These are phyloP conservation scores for Drosophila parthenogenetica DNA, from an alignment of 2,888 invertebrate genomes.

Conservation along the genomic window DNA sequence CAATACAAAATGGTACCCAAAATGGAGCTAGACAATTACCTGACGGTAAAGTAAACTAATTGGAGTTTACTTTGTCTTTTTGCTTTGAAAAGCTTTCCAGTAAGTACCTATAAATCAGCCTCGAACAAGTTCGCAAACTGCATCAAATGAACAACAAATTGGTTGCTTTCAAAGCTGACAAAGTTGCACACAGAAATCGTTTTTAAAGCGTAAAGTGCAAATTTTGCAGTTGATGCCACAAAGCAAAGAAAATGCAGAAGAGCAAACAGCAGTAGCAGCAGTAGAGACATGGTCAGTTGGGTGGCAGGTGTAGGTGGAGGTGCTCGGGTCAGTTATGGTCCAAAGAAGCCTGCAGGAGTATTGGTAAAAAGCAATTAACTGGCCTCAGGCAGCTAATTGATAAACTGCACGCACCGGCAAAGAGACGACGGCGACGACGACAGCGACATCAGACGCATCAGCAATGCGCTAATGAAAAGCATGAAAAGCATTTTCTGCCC, in stretches of 20 bases:
- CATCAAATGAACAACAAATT: conserved; percentile 1
- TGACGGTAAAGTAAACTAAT: too few relatives aligned
- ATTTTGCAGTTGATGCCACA: conserved; percentile 1
- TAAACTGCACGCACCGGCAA: conserved; percentile 68
- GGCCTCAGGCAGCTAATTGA: conserved; percentile 69
- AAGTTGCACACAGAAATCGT: not conserved
- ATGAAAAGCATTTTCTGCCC: conserved; percentile 35
- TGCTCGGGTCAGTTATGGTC: not conserved
- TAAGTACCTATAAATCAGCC: too few relatives aligned
- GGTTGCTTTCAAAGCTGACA: conserved; percentile 1
- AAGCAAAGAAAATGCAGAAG: not conserved
- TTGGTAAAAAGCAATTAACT: conserved; percentile 74
- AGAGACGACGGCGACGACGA: not conserved
- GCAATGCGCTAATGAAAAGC: conserved; percentile 76
- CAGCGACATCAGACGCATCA: conserved; percentile 46
- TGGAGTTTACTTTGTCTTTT: too few relatives aligned
- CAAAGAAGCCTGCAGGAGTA: conserved; percentile 1
- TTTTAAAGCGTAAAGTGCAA: conserved; percentile 8
- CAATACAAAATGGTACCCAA: too few relatives aligned
- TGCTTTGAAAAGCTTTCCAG: not conserved
- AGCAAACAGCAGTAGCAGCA: not conserved
- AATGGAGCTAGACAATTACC: too few relatives aligned
- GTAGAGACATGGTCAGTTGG: not conserved
- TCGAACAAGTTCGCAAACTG: not conserved
- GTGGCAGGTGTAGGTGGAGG: too few relatives aligned